Evolutionary conservation across 2,888 invertebrate species (phyloP).

Genomic region (Zeuzera pyrina): DNA sequence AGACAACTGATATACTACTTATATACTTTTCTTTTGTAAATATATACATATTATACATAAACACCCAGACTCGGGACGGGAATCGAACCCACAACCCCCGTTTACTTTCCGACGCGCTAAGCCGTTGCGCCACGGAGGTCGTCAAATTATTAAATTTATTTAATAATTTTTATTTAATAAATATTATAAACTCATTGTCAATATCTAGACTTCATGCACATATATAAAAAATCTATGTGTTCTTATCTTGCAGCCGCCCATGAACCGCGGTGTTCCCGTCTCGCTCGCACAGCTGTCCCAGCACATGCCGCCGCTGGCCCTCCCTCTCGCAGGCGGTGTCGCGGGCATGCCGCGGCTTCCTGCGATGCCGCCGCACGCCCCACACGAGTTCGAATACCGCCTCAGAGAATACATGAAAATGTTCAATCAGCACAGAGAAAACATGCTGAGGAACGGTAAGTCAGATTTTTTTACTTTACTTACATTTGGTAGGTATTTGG

Average conservation of each 20-base stretch:
- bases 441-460: conserved; percentile 55
- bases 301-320: conserved; percentile 84
- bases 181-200: no score
- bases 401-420: conserved; percentile 87
- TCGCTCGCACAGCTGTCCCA: conserved; percentile 63
- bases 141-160: no score
- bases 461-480: no score
- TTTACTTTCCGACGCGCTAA: no score
- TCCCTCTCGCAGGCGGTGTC: conserved; percentile 75
- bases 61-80: no score
- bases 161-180: no score
- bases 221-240: background rate
- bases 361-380: conserved; percentile 69
- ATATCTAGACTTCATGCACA: background rate
- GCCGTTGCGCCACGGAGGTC: no score
- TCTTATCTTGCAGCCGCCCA: conserved; percentile 42
- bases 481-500: no score
- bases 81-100: no score
- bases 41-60: no score
- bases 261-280: conserved; percentile 75
- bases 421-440: conserved; percentile 55
- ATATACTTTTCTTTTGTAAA: no score
- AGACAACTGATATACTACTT: no score
- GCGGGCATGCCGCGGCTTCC: conserved; percentile 73
- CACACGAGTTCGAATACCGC: conserved; percentile 82